Base-by-base conservation (phyloP, 2,113 vertebrate genomes). In the Mixornis gularis region DNA sequence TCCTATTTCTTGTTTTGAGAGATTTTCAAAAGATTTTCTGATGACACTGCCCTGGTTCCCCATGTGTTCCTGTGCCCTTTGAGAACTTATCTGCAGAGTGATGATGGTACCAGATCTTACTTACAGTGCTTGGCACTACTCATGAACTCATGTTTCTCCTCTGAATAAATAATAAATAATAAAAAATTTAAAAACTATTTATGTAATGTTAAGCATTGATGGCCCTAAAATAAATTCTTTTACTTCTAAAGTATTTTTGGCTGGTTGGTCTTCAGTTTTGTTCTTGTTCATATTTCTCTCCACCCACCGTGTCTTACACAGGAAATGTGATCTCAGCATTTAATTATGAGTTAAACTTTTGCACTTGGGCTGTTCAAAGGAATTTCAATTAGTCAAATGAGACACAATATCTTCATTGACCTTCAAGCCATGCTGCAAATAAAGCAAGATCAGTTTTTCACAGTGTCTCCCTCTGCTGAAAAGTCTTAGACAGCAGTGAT, bases 351-450 rank as follows among this genome's bases (percentile, higher is more conserved):
- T 53, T 85, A 78, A 92, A 92, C 59, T 84, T 92, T 66, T 82
- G 52, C 60, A 69, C 52, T 79, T 79, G 40, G 40, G 10, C 17
- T 90, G 41, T 82, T 89, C 43, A 92, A 68, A 79, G 18, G 40
- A 69, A 85, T 88, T 93, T 29, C 72, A 91, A 79, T 94, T 91
- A 91, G 62, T 70, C 62, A 91, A 92, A 90, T 90, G 77, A 93
- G 65, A 85, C 25, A 69, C 84, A 92, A 63, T 55, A 49, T 87
- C 58, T 94, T 86, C 72, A 81, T 8, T 52, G 65, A 92, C 72
- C 69, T 85, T 96, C 79, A 90, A 66, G 58, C 9, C 12, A 74
- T 81, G 62, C 15, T 44, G 81, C 76, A 72, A 91, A 79, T 59
- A 76, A 73, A 94, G 8, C 18, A 87, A 76, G 21, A 92, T 73